phyloP scores from a whole-genome alignment of 2,113 vertebrate species.

The Macquaria australasica region DNA sequence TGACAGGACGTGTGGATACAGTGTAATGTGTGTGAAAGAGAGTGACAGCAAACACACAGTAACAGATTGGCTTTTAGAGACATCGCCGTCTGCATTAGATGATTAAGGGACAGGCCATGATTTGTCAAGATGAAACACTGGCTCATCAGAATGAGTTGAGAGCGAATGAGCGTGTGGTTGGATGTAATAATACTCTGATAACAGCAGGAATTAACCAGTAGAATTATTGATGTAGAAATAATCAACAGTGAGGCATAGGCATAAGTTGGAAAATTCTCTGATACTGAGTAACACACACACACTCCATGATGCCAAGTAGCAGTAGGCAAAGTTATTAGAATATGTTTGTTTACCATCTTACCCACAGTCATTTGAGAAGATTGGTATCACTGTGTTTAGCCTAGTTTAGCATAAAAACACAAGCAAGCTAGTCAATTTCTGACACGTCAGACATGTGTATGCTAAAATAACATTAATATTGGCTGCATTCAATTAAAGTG shows the following conservation, averaged over 20 bases:
- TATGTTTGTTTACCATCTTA: not conserved
- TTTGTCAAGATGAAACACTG: constrained; percentile 19
- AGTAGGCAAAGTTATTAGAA: not conserved
- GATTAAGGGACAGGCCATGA: constrained; percentile 31
- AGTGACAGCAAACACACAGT: constrained; percentile 36
- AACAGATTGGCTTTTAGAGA: constrained; percentile 41
- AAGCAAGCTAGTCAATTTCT: not conserved
- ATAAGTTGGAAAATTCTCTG: not conserved
- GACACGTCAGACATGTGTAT: not conserved
- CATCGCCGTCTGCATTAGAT: constrained; percentile 12
- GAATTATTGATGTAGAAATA: constrained; percentile 15
- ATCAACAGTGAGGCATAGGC: not conserved
- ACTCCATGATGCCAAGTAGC: not conserved
- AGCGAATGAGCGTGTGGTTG: not conserved
- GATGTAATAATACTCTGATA: not conserved
- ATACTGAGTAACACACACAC: not conserved
- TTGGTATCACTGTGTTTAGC: not conserved
- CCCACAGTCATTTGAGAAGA: not conserved
- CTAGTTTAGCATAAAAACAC: not conserved
- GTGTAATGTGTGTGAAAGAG: constrained; percentile 27
- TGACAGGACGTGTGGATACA: constrained; percentile 38
- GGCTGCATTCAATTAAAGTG: not conserved
- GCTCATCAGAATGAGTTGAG: not conserved
- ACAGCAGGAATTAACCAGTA: not conserved
- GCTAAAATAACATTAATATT: constrained; percentile 1